Percentiles rank a stretch among this genome's conserved stretches.
Evolutionary conservation across 2,113 vertebrate genomes (phyloP).

Genomic region (Aptenodytes forsteri): DNA sequence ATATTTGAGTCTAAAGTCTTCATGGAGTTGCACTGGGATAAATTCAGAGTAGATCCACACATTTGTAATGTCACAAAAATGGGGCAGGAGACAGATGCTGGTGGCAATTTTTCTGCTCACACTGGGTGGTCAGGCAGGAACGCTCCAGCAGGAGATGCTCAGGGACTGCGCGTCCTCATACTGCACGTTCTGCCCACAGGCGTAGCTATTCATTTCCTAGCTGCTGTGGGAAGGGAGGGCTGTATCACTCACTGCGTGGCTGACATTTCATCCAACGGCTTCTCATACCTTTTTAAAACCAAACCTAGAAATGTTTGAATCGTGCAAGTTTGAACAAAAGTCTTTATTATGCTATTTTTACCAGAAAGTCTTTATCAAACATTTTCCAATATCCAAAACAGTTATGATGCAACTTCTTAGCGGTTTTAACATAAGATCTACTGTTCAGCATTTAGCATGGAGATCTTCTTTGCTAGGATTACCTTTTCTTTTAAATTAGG

Average conservation of each 20-base stretch:
- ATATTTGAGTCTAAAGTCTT: not conserved
- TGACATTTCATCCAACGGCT: not conserved
- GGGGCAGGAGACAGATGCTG: not conserved
- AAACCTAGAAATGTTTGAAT: not conserved
- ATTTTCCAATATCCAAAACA: not conserved
- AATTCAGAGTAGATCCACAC: not conserved
- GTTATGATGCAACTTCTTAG: not conserved
- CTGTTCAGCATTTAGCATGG: not conserved
- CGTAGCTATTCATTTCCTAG: not conserved
- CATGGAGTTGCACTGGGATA: not conserved
- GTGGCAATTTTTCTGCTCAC: not conserved
- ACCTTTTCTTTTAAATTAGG: not conserved
- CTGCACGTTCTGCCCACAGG: not conserved
- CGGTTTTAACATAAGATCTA: not conserved
- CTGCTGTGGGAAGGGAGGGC: not conserved
- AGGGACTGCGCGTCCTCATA: rapidly evolving
- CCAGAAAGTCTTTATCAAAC: not conserved
- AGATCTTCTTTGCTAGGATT: not conserved
- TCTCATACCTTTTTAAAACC: not conserved
- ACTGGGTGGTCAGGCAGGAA: not conserved
- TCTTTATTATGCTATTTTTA: not conserved
- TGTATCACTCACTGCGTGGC: not conserved
- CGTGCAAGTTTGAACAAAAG: not conserved
- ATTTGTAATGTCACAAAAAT: not conserved
- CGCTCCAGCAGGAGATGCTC: not conserved